Conservation (phyloP, 2,113 vertebrate species). For the human region DNA sequence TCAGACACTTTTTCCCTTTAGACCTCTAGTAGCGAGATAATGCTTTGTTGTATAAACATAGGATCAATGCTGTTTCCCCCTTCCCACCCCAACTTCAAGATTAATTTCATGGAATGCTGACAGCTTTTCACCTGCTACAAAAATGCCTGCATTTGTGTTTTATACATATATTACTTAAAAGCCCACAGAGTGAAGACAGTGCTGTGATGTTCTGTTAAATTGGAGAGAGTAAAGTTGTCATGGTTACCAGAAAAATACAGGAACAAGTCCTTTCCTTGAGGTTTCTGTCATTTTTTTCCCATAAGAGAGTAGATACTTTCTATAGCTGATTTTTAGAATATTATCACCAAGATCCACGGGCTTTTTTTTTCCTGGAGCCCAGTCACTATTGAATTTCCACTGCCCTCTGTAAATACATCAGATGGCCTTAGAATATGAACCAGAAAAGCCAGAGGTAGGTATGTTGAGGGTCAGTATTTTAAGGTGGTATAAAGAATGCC, state of each 20-base stretch:
- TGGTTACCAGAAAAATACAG: conserved; percentile 47
- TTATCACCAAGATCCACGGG: background rate
- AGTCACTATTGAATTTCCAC: background rate
- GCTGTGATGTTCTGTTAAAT: conserved; percentile 35
- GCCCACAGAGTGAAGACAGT: conserved; percentile 27
- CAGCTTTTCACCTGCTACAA: conserved; percentile 23
- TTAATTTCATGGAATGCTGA: conserved; percentile 21
- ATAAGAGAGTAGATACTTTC: background rate
- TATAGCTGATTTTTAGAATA: too few species aligned
- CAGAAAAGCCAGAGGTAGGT: background rate
- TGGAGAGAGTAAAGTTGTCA: conserved; percentile 44
- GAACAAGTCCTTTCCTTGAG: conserved; percentile 2
- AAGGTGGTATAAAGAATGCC: background rate
- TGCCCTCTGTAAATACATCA: background rate
- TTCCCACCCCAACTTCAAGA: background rate
- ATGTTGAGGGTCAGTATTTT: background rate
- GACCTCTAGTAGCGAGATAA: background rate
- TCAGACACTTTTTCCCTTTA: background rate
- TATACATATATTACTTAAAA: conserved; percentile 46
- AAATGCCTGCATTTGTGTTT: conserved; percentile 43
- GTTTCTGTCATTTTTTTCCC: background rate
- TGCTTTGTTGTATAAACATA: background rate
- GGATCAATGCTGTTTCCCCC: background rate
- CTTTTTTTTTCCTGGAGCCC: background rate
- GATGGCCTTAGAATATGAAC: conserved; percentile 7